A percentile compares a stretch with the other conserved stretches of the same genome.
phyloP scores from a whole-genome alignment of 1,140 invertebrate species.

The Chrysomallon squamiferum region DNA sequence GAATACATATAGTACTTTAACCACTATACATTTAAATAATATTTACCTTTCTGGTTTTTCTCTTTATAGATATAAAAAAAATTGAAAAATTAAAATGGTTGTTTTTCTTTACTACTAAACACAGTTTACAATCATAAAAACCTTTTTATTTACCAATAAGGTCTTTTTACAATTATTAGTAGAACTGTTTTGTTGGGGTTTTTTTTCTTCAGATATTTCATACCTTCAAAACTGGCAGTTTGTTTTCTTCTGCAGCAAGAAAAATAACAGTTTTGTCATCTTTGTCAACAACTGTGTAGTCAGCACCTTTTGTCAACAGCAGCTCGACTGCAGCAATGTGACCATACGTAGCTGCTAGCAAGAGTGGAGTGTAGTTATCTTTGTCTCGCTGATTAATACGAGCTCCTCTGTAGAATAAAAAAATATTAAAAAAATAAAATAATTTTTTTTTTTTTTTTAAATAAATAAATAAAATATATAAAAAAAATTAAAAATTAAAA shows the following conservation, averaged over 20 bases:
- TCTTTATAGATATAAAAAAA: too few relatives aligned
- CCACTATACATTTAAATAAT: too few relatives aligned
- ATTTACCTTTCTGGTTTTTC: too few relatives aligned
- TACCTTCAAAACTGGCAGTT: slow-evolving; percentile 54
- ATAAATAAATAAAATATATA: not conserved
- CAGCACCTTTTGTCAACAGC: slow-evolving; percentile 54
- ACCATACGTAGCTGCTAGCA: slow-evolving; percentile 61
- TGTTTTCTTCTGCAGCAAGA: slow-evolving; percentile 61
- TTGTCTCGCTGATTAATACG: slow-evolving; percentile 60
- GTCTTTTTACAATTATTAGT: too few relatives aligned
- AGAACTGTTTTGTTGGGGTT: too few relatives aligned
- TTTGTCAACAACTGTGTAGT: slow-evolving; percentile 59
- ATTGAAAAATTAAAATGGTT: too few relatives aligned
- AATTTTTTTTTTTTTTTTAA: not conserved
- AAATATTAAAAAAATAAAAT: not conserved
- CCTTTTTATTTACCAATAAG: too few relatives aligned
- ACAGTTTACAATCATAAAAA: too few relatives aligned
- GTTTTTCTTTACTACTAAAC: too few relatives aligned
- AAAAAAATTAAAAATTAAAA: not conserved
- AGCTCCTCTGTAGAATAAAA: slow-evolving; percentile 50
- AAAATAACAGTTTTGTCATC: slow-evolving; percentile 63
- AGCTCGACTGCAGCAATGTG: slow-evolving; percentile 54
- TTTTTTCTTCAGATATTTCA: too few relatives aligned
- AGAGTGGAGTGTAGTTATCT: slow-evolving; percentile 66
- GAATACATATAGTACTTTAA: too few relatives aligned